Percentiles rank a stretch among this genome's conserved stretches.
Conservation (phyloP, 2,888 invertebrate species). For the Napeogenes inachia region DNA sequence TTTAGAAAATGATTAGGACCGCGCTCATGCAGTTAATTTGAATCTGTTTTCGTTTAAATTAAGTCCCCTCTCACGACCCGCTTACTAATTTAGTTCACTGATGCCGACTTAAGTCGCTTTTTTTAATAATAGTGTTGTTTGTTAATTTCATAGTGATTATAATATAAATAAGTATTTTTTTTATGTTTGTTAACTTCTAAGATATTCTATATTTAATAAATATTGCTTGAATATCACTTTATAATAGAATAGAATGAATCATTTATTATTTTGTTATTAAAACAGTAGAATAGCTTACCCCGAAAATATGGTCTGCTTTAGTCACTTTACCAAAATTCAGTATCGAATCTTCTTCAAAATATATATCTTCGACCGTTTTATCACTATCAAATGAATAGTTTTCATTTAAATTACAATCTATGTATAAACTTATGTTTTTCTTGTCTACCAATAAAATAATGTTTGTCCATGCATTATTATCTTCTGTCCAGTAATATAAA, state of each 20-base stretch:
- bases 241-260: too few relatives aligned
- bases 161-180: too few relatives aligned
- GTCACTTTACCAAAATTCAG: slow-evolving; percentile 26
- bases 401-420: slow-evolving; percentile 17
- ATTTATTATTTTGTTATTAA: too few relatives aligned
- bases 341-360: slow-evolving; percentile 15
- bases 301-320: slow-evolving; percentile 10
- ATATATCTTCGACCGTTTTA: slow-evolving; percentile 8
- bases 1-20: slow-evolving; percentile 38
- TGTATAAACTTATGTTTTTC: slow-evolving; percentile 16
- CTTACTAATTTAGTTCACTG: slow-evolving; percentile 4
- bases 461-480: slow-evolving; percentile 19
- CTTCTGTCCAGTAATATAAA: slow-evolving; percentile 4
- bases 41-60: slow-evolving; percentile 5
- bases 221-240: too few relatives aligned
- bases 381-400: not conserved
- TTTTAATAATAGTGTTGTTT: too few relatives aligned
- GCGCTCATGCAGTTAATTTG: slow-evolving; percentile 36
- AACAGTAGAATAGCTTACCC: slow-evolving; percentile 16
- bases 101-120: not conserved
- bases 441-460: slow-evolving; percentile 20
- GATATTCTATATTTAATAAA: too few relatives aligned
- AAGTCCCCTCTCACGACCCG: not conserved
- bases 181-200: too few relatives aligned
- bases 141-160: too few relatives aligned